Percentiles rank a stretch among this genome's conserved stretches.
phyloP scores from a whole-genome alignment of 2,888 invertebrate genomes.

The Perithous albicinctus region DNA sequence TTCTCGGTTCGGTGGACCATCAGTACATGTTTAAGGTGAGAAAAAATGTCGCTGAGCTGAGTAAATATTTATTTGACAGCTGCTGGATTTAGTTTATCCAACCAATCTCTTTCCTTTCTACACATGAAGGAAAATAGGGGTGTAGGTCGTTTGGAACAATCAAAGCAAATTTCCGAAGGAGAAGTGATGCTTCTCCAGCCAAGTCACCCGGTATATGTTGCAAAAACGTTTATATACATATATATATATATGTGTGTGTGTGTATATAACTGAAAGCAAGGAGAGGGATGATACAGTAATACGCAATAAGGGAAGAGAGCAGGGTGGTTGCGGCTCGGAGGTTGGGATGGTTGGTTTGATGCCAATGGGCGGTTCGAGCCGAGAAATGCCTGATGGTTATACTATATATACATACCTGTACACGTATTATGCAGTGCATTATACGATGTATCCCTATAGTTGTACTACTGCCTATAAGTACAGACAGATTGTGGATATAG shows the following conservation, averaged over 20 bases:
- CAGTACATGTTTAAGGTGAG: too few relatives aligned
- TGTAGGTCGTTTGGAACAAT: neutral
- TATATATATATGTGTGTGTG: neutral
- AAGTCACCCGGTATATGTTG: conserved; percentile 22
- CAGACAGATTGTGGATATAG: conserved; percentile 26
- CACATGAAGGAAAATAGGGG: neutral
- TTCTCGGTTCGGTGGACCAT: too few relatives aligned
- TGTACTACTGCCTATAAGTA: conserved; percentile 18
- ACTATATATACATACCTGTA: conserved; percentile 23
- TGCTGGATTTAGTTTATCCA: too few relatives aligned
- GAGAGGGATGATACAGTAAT: conserved; percentile 75
- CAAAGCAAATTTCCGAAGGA: neutral
- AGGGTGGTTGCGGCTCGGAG: conserved; percentile 53
- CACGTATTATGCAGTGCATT: conserved; percentile 59
- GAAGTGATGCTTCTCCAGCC: neutral
- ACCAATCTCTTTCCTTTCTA: too few relatives aligned
- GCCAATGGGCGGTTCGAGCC: conserved; percentile 76
- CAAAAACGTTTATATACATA: neutral
- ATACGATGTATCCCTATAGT: conserved; percentile 42
- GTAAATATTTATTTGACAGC: too few relatives aligned
- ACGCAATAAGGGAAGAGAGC: conserved; percentile 70
- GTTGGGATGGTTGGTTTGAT: conserved; percentile 76
- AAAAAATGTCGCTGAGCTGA: too few relatives aligned
- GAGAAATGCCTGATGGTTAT: conserved; percentile 57
- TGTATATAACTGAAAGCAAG: conserved; percentile 29